Evolutionary conservation across 2,113 vertebrate species (phyloP), one percentile per base, ranked within the genome.

Genomic region (Phrynosoma platyrhinos): DNA sequence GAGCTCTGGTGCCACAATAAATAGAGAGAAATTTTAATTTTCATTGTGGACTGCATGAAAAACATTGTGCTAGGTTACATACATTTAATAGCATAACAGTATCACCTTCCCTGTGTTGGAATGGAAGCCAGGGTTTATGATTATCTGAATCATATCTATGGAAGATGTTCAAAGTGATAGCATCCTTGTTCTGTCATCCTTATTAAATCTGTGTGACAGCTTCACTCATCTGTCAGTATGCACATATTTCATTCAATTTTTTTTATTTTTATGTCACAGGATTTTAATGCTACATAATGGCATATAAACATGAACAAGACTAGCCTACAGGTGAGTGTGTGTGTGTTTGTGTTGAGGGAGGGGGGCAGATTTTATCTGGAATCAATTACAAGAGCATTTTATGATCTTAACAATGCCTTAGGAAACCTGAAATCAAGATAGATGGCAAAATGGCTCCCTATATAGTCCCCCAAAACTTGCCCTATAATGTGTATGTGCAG

Each of bases 231-330:
- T n/a, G 40, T 30, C 40, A 27, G 27, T 32, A 5, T 68, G 30
- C 36, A 53, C 21, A 82, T n/a, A 52, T 76, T 66, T 53, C 53
- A 27, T 83, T 72, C 7, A 32, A 0, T 2, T 77, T 58, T 79
- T 74, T 10, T 68, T 77, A 2, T 75, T 55, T 21, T 36, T 78
- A 1, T 87, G 1, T 77, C 1, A 16, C 87, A 85, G 84, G 66
- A 21, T 92, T 92, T 88, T 76, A 75, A 62, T 82, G 2, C 53
- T 83, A 42, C 85, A n/a, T 78, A 86, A 27, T 14, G 5, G 5
- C 80, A 91, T 18, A 89, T 32, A 88, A 91, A 85, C 79, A 58
- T 66, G 23, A 85, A 0, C 52, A 1, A 85, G 87, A 66, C 13
- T 76, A 40, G 30, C 2, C 7, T 30, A 55, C 0, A 0, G 18